Conservation (phyloP, 2,888 invertebrate genomes). For the Chrysolina haemoptera region DNA sequence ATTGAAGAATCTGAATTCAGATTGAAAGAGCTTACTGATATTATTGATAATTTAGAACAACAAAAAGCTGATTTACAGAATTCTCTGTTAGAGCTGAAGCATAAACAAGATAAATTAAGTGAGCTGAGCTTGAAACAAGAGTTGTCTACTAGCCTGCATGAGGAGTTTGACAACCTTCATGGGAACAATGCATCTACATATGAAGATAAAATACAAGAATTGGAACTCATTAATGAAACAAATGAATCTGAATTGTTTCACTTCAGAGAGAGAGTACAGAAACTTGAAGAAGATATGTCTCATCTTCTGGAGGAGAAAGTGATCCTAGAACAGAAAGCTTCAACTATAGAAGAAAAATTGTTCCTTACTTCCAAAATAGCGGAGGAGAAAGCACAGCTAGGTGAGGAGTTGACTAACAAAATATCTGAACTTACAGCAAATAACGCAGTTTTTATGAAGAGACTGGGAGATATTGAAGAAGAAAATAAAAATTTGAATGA, state of each 20-base stretch:
- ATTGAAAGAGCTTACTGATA: slow-evolving; percentile 55
- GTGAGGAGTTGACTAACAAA: slow-evolving; percentile 77
- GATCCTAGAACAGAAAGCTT: slow-evolving; percentile 75
- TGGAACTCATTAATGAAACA: slow-evolving; percentile 82
- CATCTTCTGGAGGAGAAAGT: slow-evolving; percentile 75
- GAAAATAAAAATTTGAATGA: slow-evolving; percentile 57
- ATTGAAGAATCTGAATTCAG: slow-evolving; percentile 34
- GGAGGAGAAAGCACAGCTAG: slow-evolving; percentile 75
- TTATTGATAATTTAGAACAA: slow-evolving; percentile 65
- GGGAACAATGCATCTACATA: slow-evolving; percentile 59
- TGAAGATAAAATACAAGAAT: slow-evolving; percentile 82
- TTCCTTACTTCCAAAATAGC: slow-evolving; percentile 71
- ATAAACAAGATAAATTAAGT: slow-evolving; percentile 62
- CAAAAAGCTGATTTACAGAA: slow-evolving; percentile 65
- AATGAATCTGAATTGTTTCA: slow-evolving; percentile 78
- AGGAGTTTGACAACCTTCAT: slow-evolving; percentile 50
- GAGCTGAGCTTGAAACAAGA: slow-evolving; percentile 60
- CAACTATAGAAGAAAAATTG: slow-evolving; percentile 76
- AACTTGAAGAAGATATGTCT: slow-evolving; percentile 78
- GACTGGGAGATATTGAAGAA: slow-evolving; percentile 72
- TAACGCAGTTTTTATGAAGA: slow-evolving; percentile 75
- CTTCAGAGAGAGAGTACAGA: slow-evolving; percentile 76
- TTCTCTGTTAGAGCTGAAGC: slow-evolving; percentile 52
- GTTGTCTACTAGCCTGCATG: slow-evolving; percentile 57
- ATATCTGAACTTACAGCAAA: slow-evolving; percentile 76